phyloP scores from a whole-genome alignment of 2,888 invertebrate species.

The Petrolisthes cinctipes region DNA sequence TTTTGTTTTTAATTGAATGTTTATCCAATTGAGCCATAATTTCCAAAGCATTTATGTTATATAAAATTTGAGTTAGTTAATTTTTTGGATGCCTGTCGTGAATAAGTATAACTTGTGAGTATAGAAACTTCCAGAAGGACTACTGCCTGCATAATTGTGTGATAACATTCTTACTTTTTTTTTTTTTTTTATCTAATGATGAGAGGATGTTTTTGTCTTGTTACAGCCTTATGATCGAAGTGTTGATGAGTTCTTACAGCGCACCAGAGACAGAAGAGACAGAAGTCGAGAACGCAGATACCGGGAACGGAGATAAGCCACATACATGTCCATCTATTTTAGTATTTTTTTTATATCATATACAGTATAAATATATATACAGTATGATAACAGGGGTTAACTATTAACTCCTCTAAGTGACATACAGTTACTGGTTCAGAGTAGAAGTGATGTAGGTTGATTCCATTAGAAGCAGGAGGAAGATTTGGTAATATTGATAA shows the following conservation, averaged over 20 bases:
- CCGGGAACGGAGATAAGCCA: conserved; percentile 71
- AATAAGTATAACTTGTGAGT: too few relatives aligned
- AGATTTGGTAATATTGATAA: not conserved
- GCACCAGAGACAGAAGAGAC: conserved; percentile 78
- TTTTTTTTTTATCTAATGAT: too few relatives aligned
- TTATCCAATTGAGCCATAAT: too few relatives aligned
- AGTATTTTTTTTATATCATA: conserved; percentile 14
- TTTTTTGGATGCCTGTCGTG: too few relatives aligned
- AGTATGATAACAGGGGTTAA: not conserved
- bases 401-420: not conserved
- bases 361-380: not conserved
- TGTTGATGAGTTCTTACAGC: conserved; percentile 88
- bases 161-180: too few relatives aligned
- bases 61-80: too few relatives aligned
- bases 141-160: too few relatives aligned
- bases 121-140: too few relatives aligned
- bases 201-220: too few relatives aligned
- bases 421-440: not conserved
- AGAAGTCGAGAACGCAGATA: conserved; percentile 71
- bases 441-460: not conserved
- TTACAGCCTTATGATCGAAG: conserved; percentile 81
- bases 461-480: not conserved
- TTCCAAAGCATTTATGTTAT: too few relatives aligned
- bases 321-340: not conserved
- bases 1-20: too few relatives aligned